Base-by-base conservation (phyloP, 2,797 vertebrate genomes). In the Pipistrellus pygmaeus region DNA sequence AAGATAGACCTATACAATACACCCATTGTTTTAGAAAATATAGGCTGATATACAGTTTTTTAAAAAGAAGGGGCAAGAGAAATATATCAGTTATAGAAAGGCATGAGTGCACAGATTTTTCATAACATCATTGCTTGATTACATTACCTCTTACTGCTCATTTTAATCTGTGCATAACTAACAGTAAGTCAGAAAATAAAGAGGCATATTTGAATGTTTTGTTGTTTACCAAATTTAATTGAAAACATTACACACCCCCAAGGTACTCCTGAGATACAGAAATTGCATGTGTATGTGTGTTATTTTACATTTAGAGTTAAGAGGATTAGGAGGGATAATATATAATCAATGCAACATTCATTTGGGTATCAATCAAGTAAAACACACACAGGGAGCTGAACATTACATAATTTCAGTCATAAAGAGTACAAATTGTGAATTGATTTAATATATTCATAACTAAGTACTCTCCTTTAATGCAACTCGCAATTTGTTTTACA, bases 1-100 rank as follows among this genome's bases (percentile, higher is more conserved):
- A 95, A 98, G 98, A 98, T 96, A 93, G 98, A 98, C 98, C 97
- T 97, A 78, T 95, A 30, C 1, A 96, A 94, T 92, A 87, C 80
- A 2, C 92, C 88, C 92, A 98, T 97, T 98, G 97, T 98, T 97
- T 97, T 4, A 2, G 94, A 96, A 96, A 97, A 97, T 93, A 51
- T 38, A 73, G 87, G 85, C 94, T 97, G 87, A 92, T 94, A 95
- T 68, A 84, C 68, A 46, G 73, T 95, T 96, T 96, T 90, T 35
- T 88, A 97, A 97, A 30, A 91, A 87, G 62, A 88, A 90, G 35
- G 46, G 64, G 60, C 60, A 83, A 60, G 85, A 82, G 90, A 62
- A 90, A 96, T 83, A 78, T 76, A 88, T 97, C 97, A 97, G 95
- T 89, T 97, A 93, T 53, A 91, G 86, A 96, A 97, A 92, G 81